A percentile compares a stretch with the other conserved stretches of the same genome.
These are phyloP conservation scores for Ptilorrhoa leucosticta DNA, from an alignment of 2,113 vertebrate species.

Conservation along the genomic window DNA sequence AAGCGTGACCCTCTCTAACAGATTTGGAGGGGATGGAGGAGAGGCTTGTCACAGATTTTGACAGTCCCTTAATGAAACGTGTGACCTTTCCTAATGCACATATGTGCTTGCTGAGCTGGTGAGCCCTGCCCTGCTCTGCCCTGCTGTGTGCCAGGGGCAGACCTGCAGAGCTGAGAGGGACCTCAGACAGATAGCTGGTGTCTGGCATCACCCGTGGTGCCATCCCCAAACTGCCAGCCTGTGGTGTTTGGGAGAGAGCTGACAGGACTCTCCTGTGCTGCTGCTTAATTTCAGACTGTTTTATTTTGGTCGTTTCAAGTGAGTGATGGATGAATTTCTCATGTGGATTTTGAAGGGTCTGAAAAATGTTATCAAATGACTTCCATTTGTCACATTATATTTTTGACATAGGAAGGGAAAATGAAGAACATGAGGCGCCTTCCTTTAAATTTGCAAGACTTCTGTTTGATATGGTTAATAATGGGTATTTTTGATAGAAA, in stretches of 20 bases:
- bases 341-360: background rate
- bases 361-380: background rate
- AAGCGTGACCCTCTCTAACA: background rate
- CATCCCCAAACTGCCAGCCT: rapidly evolving
- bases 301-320: background rate
- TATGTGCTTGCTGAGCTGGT: background rate
- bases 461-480: background rate
- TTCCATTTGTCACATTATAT: background rate
- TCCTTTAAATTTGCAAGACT: background rate
- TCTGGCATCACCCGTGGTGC: background rate
- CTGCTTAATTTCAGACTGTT: background rate
- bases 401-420: background rate
- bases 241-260: background rate
- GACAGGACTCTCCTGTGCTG: background rate
- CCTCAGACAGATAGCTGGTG: too few relatives aligned
- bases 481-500: background rate
- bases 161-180: background rate
- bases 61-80: background rate
- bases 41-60: background rate
- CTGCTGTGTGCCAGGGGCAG: rapidly evolving
- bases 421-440: background rate
- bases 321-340: background rate
- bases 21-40: background rate
- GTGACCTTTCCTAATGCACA: background rate
- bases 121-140: background rate